Evolutionary conservation across 2,888 invertebrate genomes (phyloP).

Genomic region (Papilio elwesi): DNA sequence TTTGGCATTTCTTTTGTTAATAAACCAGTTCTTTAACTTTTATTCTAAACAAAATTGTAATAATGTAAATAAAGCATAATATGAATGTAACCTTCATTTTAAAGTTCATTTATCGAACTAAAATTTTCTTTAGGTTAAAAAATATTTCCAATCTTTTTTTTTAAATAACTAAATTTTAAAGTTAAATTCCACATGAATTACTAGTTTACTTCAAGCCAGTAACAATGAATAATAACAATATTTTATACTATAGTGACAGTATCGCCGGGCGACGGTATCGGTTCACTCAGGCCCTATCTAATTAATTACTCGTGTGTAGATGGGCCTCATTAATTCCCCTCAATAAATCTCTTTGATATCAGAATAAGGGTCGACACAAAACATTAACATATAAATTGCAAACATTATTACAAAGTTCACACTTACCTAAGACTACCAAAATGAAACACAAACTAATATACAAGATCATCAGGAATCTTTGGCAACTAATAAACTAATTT

Average conservation of each 20-base stretch:
- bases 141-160: too few species aligned
- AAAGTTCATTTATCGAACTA: too few species aligned
- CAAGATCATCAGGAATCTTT: conserved; percentile 84
- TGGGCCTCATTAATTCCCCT: conserved; percentile 45
- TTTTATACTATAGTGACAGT: conserved; percentile 15
- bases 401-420: conserved; percentile 48
- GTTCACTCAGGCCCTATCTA: conserved; percentile 35
- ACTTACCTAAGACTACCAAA: conserved; percentile 84
- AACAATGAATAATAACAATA: conserved; percentile 10
- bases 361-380: conserved; percentile 48
- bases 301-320: conserved; percentile 39
- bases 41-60: too few species aligned
- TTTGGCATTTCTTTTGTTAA: too few species aligned
- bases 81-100: too few species aligned
- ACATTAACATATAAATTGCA: conserved; percentile 44
- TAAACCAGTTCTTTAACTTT: too few species aligned
- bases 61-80: too few species aligned
- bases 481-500: conserved; percentile 82
- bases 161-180: neutral
- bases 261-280: conserved; percentile 15
- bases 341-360: conserved; percentile 65
- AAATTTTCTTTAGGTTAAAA: too few species aligned
- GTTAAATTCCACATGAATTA: neutral
- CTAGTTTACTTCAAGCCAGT: neutral
- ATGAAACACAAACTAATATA: conserved; percentile 84